Conservation (phyloP, 1,140 invertebrate genomes). For the Procambarus clarkii region DNA sequence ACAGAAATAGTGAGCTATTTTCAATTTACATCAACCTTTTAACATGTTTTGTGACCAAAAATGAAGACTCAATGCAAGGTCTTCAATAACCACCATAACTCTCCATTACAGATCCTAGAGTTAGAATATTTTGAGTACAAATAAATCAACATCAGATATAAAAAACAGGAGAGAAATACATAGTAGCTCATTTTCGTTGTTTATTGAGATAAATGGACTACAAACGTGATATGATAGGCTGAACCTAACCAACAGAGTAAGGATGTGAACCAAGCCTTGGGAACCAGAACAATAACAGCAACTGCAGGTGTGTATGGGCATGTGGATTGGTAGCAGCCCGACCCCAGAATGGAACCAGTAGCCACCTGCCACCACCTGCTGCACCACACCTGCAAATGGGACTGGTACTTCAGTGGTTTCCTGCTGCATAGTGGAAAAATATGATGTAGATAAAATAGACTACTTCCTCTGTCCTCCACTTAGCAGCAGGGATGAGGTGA, state of each 20-base stretch:
- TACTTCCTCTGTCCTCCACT: constrained; percentile 41
- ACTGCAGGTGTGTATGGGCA: constrained; percentile 68
- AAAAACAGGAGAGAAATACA: constrained; percentile 3
- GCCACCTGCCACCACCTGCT: constrained; percentile 60
- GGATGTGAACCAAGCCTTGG: constrained; percentile 70
- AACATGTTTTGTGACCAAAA: too few relatives aligned
- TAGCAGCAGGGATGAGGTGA: constrained; percentile 54
- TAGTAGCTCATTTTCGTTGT: constrained; percentile 62
- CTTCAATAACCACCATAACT: too few relatives aligned
- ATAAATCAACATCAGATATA: background rate
- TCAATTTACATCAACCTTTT: too few relatives aligned
- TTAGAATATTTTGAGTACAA: background rate
- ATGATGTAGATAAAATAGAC: constrained; percentile 22
- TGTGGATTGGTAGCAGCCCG: constrained; percentile 66
- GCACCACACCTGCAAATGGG: constrained; percentile 57
- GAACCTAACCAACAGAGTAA: constrained; percentile 71
- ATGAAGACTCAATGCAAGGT: too few relatives aligned
- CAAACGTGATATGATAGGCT: constrained; percentile 71
- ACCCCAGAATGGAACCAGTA: constrained; percentile 58
- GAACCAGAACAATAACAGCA: constrained; percentile 69
- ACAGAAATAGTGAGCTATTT: too few relatives aligned
- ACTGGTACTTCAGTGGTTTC: constrained; percentile 62
- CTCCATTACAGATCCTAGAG: background rate
- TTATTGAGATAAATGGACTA: constrained; percentile 71
- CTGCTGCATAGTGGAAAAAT: constrained; percentile 56